Conservation (phyloP, 2,113 vertebrate genomes). For the Larimichthys crocea region DNA sequence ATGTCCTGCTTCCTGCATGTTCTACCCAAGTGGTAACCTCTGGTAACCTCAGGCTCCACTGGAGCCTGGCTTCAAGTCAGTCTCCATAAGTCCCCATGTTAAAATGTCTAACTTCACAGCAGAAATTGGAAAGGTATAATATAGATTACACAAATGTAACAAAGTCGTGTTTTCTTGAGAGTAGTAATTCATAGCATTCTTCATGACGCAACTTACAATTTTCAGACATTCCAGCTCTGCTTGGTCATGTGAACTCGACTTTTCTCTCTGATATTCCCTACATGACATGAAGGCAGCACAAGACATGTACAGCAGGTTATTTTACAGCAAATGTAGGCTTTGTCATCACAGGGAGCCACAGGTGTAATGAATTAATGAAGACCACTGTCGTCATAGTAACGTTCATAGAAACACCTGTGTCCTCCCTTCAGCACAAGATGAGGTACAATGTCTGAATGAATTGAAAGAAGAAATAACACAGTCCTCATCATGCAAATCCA, state of each 20-base stretch:
- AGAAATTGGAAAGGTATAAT: too few relatives aligned
- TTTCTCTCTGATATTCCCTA: neutral
- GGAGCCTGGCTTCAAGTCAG: too few relatives aligned
- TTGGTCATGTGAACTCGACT: neutral
- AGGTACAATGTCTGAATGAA: neutral
- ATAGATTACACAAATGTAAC: too few relatives aligned
- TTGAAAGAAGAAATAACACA: neutral
- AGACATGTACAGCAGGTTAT: neutral
- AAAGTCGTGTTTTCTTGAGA: neutral
- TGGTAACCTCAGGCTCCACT: too few relatives aligned
- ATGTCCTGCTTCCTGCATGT: too few relatives aligned
- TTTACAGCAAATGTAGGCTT: neutral
- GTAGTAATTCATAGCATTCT: neutral
- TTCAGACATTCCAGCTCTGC: neutral
- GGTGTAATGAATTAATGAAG: neutral
- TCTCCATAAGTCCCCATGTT: too few relatives aligned
- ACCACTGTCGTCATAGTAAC: neutral
- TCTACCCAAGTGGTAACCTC: too few relatives aligned
- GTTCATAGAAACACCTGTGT: neutral
- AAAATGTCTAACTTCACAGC: too few relatives aligned
- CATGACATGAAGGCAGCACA: neutral
- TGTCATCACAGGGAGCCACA: neutral
- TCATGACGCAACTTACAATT: neutral
- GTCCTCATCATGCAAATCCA: neutral
- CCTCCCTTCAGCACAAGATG: neutral